A percentile compares a stretch with the other conserved stretches of the same genome.
Conservation (phyloP, 2,888 invertebrate species). For the Epistrophe grossulariae region DNA sequence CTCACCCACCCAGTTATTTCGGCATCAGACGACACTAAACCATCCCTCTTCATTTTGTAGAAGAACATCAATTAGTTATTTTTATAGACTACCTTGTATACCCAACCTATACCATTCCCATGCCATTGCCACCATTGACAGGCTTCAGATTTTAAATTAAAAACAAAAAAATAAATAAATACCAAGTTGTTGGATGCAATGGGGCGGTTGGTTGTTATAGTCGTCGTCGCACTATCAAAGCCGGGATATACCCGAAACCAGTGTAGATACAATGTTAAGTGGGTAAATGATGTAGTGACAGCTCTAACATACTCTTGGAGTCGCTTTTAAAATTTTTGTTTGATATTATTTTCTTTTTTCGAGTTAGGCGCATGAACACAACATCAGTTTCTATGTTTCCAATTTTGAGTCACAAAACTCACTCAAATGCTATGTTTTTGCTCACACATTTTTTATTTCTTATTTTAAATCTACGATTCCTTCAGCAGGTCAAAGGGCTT, state of each 20-base stretch:
- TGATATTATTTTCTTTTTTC: neutral
- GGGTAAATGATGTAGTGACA: constrained; percentile 40
- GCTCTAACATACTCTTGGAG: constrained; percentile 31
- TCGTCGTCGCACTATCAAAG: constrained; percentile 4
- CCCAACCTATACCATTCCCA: neutral
- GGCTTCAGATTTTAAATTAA: constrained; percentile 22
- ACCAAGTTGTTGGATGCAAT: neutral
- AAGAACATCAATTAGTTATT: constrained; percentile 29
- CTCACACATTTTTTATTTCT: constrained; percentile 3
- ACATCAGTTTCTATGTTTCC: constrained; percentile 50
- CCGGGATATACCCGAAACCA: constrained; percentile 7
- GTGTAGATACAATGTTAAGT: constrained; percentile 24
- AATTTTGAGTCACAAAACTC: constrained; percentile 31
- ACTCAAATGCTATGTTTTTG: constrained; percentile 60
- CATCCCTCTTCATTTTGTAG: constrained; percentile 9
- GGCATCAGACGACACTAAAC: neutral
- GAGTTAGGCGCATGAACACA: constrained; percentile 65
- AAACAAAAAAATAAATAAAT: neutral
- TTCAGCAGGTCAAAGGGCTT: constrained; percentile 40
- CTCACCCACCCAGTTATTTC: constrained; percentile 12
- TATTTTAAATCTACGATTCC: neutral
- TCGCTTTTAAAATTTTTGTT: neutral
- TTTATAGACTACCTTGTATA: constrained; percentile 20
- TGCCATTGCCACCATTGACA: neutral
- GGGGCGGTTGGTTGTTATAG: neutral